Evolutionary conservation across 2,888 invertebrate genomes (phyloP), one percentile per base, ranked within the genome.

Genomic region (Cosmia pyralina): DNA sequence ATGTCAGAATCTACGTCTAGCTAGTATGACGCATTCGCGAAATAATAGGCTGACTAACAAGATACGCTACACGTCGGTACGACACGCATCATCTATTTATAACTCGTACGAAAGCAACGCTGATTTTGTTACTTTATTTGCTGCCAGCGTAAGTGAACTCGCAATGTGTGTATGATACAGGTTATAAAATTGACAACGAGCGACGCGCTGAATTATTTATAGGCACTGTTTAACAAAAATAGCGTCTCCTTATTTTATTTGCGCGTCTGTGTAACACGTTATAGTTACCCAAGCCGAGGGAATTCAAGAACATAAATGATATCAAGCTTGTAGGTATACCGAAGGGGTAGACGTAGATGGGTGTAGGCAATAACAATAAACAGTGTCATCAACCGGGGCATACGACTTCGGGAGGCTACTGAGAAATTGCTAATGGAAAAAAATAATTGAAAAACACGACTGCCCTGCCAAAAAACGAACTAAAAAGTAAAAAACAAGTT

Each of bases 1-100:
- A 87, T 88, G 75, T 85, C 85, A 77, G 77, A 78, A 69, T 74
- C 73, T 77, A 79, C 84, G 74, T 70, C 68, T 73, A 76, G 74
- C 71, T 68, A 44, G 77, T 82, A 88, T 91, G 91, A 91, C 91
- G 90, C 89, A 87, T 87, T 75, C 73, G 81, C 84, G 73, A 87
- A 88, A 88, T 88, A 88, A 88, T 89, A 83, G 85, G 66, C 85
- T 90, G 89, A 89, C 88, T 90, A 90, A 90, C 83, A 81, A 88
- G 83, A 84, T 79, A 87, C 88, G 85, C 87, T 86, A 85, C 79
- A 63, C 75, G 77, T 69, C 66, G 81, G 80, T 84, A 84, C 84
- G 86, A 87, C 85, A 88, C 84, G 73, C 75, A 73, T 77, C 77
- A 57, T 78, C 88, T 90, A 88, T 90, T 90, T 89, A 82, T 84